These are phyloP conservation scores for Cisticola juncidis DNA, from an alignment of 2,113 vertebrate species.

Conservation along the genomic window DNA sequence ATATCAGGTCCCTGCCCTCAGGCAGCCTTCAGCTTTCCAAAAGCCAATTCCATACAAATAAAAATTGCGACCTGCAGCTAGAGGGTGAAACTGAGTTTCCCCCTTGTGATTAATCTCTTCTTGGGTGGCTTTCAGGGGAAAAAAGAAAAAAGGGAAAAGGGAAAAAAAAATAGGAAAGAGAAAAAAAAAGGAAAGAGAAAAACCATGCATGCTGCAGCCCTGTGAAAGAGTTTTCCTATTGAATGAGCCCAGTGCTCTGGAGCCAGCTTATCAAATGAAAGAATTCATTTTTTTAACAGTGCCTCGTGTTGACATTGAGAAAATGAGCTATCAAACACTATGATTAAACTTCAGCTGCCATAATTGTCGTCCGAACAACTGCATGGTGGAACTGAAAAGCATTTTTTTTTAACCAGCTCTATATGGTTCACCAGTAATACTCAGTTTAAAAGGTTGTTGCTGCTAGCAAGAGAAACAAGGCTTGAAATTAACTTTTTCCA, in stretches of 20 bases:
- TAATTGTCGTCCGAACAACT: slow-evolving; percentile 84
- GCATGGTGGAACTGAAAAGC: slow-evolving; percentile 76
- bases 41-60: slow-evolving; percentile 98
- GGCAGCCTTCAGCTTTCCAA: slow-evolving; percentile 96
- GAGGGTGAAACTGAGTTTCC: slow-evolving; percentile 95
- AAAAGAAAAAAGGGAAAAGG: slow-evolving; percentile 47
- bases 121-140: slow-evolving; percentile 87
- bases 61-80: slow-evolving; percentile 97
- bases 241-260: slow-evolving; percentile 82
- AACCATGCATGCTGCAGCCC: slow-evolving; percentile 83
- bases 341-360: slow-evolving; percentile 86
- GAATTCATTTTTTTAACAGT: slow-evolving; percentile 86
- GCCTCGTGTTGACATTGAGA: slow-evolving; percentile 91
- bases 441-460: slow-evolving; percentile 77
- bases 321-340: slow-evolving; percentile 88
- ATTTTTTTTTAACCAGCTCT: slow-evolving; percentile 69
- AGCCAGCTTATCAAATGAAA: slow-evolving; percentile 90
- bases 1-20: slow-evolving; percentile 94
- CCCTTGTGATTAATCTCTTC: slow-evolving; percentile 98
- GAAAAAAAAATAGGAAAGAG: background rate
- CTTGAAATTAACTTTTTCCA: slow-evolving; percentile 80
- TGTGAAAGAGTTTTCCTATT: slow-evolving; percentile 81
- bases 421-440: slow-evolving; percentile 73
- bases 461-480: slow-evolving; percentile 77
- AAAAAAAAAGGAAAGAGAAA: background rate